phyloP scores from a whole-genome alignment of 2,113 vertebrate genomes.

The Dipodomys merriami region DNA sequence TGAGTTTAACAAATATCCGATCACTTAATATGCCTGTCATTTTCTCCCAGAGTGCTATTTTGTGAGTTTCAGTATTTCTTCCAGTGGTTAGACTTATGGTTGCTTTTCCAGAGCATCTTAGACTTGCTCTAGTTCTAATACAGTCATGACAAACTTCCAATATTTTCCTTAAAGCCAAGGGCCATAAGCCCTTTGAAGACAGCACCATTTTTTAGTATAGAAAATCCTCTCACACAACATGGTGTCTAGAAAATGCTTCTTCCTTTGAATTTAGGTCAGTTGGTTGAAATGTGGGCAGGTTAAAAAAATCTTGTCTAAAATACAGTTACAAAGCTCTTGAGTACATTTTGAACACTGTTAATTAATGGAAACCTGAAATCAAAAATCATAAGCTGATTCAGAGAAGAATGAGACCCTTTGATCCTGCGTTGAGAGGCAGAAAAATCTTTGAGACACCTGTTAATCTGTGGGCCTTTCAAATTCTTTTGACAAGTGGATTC shows the following conservation, averaged over 20 bases:
- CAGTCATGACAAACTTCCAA: constrained; percentile 32
- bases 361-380: constrained; percentile 35
- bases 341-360: background rate
- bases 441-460: background rate
- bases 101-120: constrained; percentile 34
- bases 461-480: constrained; percentile 7
- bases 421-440: background rate
- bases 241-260: constrained; percentile 2
- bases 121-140: background rate
- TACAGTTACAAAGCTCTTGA: constrained; percentile 17
- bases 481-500: constrained; percentile 23
- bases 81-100: background rate
- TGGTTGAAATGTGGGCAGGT: constrained; percentile 34
- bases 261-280: constrained; percentile 52
- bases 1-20: background rate
- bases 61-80: constrained; percentile 2
- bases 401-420: background rate
- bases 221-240: background rate
- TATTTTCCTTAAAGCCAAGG: constrained; percentile 40
- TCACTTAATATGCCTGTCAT: background rate
- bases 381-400: background rate
- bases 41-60: constrained; percentile 1
- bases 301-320: constrained; percentile 35
- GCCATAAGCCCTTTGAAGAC: constrained; percentile 40
- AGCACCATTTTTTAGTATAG: constrained; percentile 50